Evolutionary conservation across 2,113 vertebrate genomes (phyloP).

Genomic region (Ptilorrhoa leucosticta): DNA sequence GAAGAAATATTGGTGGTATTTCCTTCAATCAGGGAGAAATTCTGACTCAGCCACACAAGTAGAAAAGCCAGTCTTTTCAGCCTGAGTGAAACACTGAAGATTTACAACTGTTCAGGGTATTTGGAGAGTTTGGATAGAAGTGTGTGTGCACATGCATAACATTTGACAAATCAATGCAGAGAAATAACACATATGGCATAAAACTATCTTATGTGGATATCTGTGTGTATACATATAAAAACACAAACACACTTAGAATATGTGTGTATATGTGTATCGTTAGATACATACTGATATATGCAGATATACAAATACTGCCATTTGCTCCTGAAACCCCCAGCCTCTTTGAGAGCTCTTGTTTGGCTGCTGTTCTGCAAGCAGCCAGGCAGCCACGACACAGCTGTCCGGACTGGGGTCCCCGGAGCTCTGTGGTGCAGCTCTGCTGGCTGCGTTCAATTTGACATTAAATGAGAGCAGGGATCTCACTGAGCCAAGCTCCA

Average conservation of each 20-base stretch:
- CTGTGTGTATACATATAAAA: not conserved
- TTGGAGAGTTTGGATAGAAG: not conserved
- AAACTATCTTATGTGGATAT: not conserved
- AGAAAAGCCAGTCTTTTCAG: not conserved
- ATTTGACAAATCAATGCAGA: not conserved
- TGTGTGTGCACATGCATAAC: not conserved
- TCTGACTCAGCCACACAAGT: not conserved
- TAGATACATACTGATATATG: not conserved
- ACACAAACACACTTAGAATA: not conserved
- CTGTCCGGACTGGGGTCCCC: not conserved
- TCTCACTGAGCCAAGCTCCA: not conserved
- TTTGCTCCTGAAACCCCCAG: not conserved
- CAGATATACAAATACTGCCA: not conserved
- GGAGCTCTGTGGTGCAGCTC: not conserved
- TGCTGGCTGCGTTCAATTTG: conserved; percentile 23
- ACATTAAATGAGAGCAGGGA: conserved; percentile 23
- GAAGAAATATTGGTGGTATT: not conserved
- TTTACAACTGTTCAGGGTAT: not conserved
- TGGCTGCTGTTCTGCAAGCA: not conserved
- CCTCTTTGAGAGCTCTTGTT: not conserved
- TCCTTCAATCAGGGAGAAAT: not conserved
- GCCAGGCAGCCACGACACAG: not conserved
- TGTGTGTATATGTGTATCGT: not conserved
- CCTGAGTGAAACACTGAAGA: not conserved
- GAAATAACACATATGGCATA: not conserved